Base-by-base conservation (phyloP, 2,113 vertebrate species). In the Sceloporus tristichus region DNA sequence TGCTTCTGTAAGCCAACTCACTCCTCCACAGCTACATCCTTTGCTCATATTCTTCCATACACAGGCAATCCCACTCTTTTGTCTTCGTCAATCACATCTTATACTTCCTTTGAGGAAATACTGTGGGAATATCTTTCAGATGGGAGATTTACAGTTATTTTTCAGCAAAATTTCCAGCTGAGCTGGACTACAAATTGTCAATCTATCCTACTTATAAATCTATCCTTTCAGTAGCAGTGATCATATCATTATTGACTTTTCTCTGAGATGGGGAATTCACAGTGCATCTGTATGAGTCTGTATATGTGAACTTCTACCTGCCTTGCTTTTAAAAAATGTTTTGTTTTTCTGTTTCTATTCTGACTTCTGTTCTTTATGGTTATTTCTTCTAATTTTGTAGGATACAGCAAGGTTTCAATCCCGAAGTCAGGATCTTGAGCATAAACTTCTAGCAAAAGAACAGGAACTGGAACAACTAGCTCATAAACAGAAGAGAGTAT, bases 401-500 rank as follows among this genome's bases (percentile, higher is more conserved):
- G 98, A 98, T 92, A 97, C 97, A 0, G 97, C 98, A 94, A 93
- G 94, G 34, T 98, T 97, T 94, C 95, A 97, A 83, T 96, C 96
- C 82, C 96, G 93, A 87, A 98, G 98, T 93, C 96, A 97, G 84
- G 97, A 97, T 29, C 93, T 99, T 90, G 98, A 98, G 85, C 81
- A 90, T 86, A 97, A 97, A 92, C 97, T 99, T 66, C 92, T 88
- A 25, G 91, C 90, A 40, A 99, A 99, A 95, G 98, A 99, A 84
- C 96, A 95, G 88, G 98, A 99, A 84, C 93, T 98, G 90, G 98
- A 98, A 5, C 96, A 97, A n/a, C 92, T 99, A 14, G 85, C 83
- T 83, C 97, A 97, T 84, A 98, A 98, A 82, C 98, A 99, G 96
- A 97, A 94, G 92, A 91, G 86, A 96, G 98, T 99, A 94, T 1